phyloP scores from a whole-genome alignment of 2,797 vertebrate genomes.

The Falco rusticolus region DNA sequence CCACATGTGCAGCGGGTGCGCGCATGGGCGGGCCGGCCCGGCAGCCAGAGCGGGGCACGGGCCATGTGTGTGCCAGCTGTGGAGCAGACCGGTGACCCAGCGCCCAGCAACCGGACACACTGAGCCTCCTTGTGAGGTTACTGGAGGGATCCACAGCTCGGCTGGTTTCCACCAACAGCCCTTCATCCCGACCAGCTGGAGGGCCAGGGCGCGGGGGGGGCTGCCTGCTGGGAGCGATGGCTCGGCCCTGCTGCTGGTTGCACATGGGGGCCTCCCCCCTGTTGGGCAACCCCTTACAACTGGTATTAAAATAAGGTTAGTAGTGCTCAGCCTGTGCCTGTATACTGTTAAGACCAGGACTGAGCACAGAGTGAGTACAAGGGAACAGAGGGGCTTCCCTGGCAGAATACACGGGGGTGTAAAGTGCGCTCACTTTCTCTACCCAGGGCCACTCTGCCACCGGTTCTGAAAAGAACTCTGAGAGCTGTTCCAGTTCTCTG shows the following conservation, averaged over 20 bases:
- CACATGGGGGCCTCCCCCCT: accelerated
- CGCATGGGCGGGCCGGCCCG: no score
- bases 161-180: neutral
- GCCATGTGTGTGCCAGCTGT: accelerated
- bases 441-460: neutral
- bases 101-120: neutral
- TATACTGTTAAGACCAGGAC: no score
- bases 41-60: neutral
- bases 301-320: neutral
- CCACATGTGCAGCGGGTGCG: accelerated
- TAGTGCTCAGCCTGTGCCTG: accelerated
- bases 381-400: neutral
- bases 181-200: no score
- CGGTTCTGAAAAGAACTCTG: neutral
- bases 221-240: neutral
- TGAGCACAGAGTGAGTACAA: accelerated
- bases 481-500: neutral
- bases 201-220: neutral
- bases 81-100: neutral
- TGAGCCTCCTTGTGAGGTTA: neutral
- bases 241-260: neutral
- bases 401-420: accelerated
- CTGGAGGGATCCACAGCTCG: no score
- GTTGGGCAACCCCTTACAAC: accelerated
- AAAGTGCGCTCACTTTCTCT: neutral